Evolutionary conservation across 2,113 vertebrate genomes (phyloP).

Genomic region (Eretmodus cyanostictus): DNA sequence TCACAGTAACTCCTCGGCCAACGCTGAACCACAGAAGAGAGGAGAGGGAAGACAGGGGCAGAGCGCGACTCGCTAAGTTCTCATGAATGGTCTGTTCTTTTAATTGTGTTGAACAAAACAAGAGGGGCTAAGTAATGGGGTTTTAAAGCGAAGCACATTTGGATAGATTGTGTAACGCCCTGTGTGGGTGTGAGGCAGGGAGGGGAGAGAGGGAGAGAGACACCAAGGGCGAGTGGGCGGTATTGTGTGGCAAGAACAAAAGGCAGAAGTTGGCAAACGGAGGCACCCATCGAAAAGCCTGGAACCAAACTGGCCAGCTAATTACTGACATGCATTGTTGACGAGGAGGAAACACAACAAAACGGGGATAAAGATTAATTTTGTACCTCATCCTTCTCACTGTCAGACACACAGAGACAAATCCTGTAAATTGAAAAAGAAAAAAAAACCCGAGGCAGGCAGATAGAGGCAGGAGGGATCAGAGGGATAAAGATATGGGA

Average conservation of each 20-base stretch:
- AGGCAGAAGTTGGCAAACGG: slow-evolving; percentile 70
- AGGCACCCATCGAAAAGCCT: slow-evolving; percentile 63
- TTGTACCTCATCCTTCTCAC: slow-evolving; percentile 66
- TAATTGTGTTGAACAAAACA: slow-evolving; percentile 74
- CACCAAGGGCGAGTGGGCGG: slow-evolving; percentile 66
- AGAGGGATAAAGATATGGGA: slow-evolving; percentile 46
- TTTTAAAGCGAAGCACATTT: slow-evolving; percentile 72
- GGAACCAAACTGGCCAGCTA: slow-evolving; percentile 70
- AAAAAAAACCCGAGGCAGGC: slow-evolving; percentile 14
- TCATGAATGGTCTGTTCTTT: slow-evolving; percentile 65
- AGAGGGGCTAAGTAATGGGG: slow-evolving; percentile 70
- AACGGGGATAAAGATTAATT: slow-evolving; percentile 73
- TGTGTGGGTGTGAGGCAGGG: slow-evolving; percentile 68
- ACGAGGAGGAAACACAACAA: slow-evolving; percentile 62
- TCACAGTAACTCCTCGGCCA: slow-evolving; percentile 55
- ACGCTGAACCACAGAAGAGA: slow-evolving; percentile 28
- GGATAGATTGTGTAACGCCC: slow-evolving; percentile 69
- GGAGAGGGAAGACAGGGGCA: slow-evolving; percentile 17
- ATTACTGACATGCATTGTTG: slow-evolving; percentile 73
- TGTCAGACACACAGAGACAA: slow-evolving; percentile 55
- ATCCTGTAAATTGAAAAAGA: slow-evolving; percentile 70
- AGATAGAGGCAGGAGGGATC: slow-evolving; percentile 54
- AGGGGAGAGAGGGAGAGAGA: slow-evolving; percentile 42
- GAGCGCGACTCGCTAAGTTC: slow-evolving; percentile 45
- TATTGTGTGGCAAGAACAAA: slow-evolving; percentile 70